Evolutionary conservation across 2,113 vertebrate genomes (phyloP), one percentile per base, ranked within the genome.

Genomic region (Callopanchax toddi): DNA sequence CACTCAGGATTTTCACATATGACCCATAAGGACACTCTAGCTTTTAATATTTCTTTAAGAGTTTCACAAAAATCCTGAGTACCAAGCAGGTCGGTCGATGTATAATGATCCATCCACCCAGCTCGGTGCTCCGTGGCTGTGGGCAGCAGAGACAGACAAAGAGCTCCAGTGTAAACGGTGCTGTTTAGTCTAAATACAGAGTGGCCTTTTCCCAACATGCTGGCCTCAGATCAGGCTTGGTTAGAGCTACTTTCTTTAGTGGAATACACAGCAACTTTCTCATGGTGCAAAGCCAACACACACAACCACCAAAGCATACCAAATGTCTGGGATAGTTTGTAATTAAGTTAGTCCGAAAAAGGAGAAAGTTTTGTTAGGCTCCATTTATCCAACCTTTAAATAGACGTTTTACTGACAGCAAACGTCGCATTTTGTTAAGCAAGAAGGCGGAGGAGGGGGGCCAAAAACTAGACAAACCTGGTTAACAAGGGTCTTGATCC

Each of bases 1-100:
- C 50, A 46, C 64, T 82, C 73, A 48, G 67, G 61, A 72, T 73
- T 88, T 65, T 87, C 77, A 69, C 83, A 80, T 71, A 12, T 70
- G 77, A 84, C 70, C 77, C 76, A 54, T 2, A 44, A 82, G 58
- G 51, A 50, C n/a, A n/a, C n/a, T n/a, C n/a, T 65, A 62, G 43
- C 15, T 58, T 15, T 54, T 65, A 36, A 42, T 42, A 76, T 85
- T 81, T 78, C 78, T 72, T 66, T 23, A 40, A 36, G 62, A 39
- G 42, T 76, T 83, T 82, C 49, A 67, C 61, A 74, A 52, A 64
- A 76, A 71, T 72, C 39, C 10, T 2, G 3, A 66, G 23, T 48
- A 26, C 20, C 26, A 50, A 71, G 26, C 22, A 3, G 11, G 3
- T 37, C 54, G 22, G 43, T 51, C 18, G 37, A 67, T 1, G 11